Percentiles rank a stretch among this genome's conserved stretches.
phyloP scores from a whole-genome alignment of 1,140 invertebrate genomes.

The Orchestia grillus region DNA sequence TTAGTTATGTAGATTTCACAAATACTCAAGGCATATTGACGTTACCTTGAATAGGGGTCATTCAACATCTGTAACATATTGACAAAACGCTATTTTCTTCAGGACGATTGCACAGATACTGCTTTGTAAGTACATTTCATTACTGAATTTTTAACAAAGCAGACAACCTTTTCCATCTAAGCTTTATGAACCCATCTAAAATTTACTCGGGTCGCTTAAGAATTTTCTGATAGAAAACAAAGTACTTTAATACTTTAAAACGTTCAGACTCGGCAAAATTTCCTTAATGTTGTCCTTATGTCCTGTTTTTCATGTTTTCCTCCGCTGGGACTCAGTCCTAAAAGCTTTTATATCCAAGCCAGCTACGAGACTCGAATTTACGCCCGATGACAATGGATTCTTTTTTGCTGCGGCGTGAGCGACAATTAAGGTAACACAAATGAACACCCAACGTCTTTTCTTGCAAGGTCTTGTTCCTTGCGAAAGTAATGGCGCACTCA shows the following conservation, averaged over 20 bases:
- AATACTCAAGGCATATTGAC: too few species aligned
- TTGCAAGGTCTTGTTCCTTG: slow-evolving; percentile 2
- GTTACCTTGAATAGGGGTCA: too few species aligned
- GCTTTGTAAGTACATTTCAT: not conserved
- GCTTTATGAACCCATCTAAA: not conserved
- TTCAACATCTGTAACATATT: too few species aligned
- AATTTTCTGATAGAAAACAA: not conserved
- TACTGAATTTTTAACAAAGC: not conserved
- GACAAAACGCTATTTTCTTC: too few species aligned
- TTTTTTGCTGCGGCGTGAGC: not conserved
- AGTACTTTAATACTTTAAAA: too few species aligned
- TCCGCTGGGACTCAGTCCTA: not conserved
- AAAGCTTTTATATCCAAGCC: not conserved
- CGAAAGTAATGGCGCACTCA: not conserved
- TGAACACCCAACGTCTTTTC: slow-evolving; percentile 32
- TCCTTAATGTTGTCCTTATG: not conserved
- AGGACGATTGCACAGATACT: not conserved
- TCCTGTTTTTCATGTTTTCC: not conserved
- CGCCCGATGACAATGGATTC: not conserved
- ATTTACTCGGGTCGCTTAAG: not conserved
- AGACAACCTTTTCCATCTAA: not conserved
- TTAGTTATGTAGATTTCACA: too few species aligned
- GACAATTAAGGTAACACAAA: slow-evolving; percentile 39
- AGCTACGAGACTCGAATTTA: not conserved
- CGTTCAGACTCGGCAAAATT: not conserved